Base-by-base conservation (phyloP, 2,888 invertebrate species). In the Trachelus tabidus region DNA sequence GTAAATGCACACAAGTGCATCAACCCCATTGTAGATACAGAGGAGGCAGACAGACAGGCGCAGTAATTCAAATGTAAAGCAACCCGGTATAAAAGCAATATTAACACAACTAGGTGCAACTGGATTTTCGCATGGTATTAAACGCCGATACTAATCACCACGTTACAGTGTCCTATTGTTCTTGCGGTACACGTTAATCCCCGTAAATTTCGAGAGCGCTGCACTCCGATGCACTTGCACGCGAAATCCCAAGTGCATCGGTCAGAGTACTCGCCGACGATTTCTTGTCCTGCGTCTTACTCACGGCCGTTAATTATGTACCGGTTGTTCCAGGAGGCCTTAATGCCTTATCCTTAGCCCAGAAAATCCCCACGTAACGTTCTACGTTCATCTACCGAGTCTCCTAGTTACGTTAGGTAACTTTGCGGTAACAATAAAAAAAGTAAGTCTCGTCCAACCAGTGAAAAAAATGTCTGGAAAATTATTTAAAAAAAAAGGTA, bases 81-180 rank as follows among this genome's bases (percentile, higher is more conserved):
- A 23, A 56, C 56, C 56, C 56, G 56, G 56, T 56, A 56, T 56
- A 56, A 56, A 56, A 23, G 23, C 56, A 56, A 56, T 56, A 56
- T 56, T 56, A 56, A 23, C 56, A 56, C 56, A 56, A 56, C 23
- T 56, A 56, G 56, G 6, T 56, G 23, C 23, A 56, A 56, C 15
- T 71, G 71, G 31, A 71, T 33, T 71, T 33, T 71, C 71, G 31
- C 71, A 9, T 56, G 56, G 56, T 56, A 56, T 23, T 23, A 56
- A 56, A 56, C 56, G 56, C 56, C 56, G 31, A 71, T 71, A 71
- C 71, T 71, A 71, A 71, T 71, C 71, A n/a, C 71, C 33, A 12
- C 31, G 33, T 23, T 23, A 23, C 56, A 31, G 33, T 33, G 33
- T 71, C 71, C 31, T 33, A 31, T 23, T 15, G 71, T 71, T 71